Evolutionary conservation across 2,797 vertebrate genomes (phyloP), one percentile per base, ranked within the genome.

Genomic region (Strix occidentalis): DNA sequence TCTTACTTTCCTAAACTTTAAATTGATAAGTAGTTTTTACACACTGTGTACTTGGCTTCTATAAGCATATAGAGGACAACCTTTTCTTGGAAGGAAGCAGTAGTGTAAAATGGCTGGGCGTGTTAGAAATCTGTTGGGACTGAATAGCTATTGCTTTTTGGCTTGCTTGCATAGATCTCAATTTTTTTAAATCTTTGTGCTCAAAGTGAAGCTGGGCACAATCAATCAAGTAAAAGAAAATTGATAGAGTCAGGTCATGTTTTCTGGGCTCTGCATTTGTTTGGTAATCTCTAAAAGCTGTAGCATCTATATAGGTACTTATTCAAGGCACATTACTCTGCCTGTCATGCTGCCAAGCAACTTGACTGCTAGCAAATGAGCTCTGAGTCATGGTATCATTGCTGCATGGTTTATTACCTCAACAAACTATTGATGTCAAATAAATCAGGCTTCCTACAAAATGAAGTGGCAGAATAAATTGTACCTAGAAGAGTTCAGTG

Each of bases 361-460:
- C 85, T 94, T 97, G 90, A 93, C 94, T 94, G 70, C 66, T 89
- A 86, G 94, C 93, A 97, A 97, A 96, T 91, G 93, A 96, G 94
- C 53, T 96, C 85, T 96, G 96, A 97, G 89, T 97, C 96, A 95
- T 82, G 74, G 46, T 76, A 83, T 91, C 80, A 58, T 53, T 95
- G 78, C 84, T 96, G 88, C 87, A 93, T 97, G 96, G 85, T 92
- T 96, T 97, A 95, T 97, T 96, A 97, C 89, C 89, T 95, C 95
- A 90, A 69, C 95, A 97, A 95, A 96, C 87, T 94, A 90, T 65
- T 95, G 87, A 83, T 96, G 87, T 97, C 95, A 96, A 83, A 92
- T 96, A 97, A 96, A 96, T 96, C 91, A 89, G 90, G 39, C 61
- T 92, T 13, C 74, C 70, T 72, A 41, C 84, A 91, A 95, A 96